These are phyloP conservation scores for Apodemia zela DNA, from an alignment of 2,888 invertebrate genomes.

Conservation along the genomic window DNA sequence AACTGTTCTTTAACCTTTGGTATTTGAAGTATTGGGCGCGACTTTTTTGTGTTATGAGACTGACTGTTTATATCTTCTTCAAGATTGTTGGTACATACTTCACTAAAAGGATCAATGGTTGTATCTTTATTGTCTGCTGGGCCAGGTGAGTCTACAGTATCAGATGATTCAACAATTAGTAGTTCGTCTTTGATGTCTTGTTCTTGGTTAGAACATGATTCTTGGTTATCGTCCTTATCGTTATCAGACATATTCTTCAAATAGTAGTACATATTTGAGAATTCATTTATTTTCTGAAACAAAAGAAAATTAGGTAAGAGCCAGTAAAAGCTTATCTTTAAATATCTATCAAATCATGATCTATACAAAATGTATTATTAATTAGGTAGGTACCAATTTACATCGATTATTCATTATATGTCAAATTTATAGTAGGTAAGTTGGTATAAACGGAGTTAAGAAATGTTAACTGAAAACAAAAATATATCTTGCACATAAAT, in stretches of 20 bases:
- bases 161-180: slow-evolving; percentile 64
- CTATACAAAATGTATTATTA: no score
- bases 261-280: slow-evolving; percentile 92
- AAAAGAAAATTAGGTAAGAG: slow-evolving; percentile 23
- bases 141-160: slow-evolving; percentile 58
- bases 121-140: slow-evolving; percentile 39
- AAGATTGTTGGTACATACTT: slow-evolving; percentile 67
- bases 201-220: slow-evolving; percentile 50
- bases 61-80: slow-evolving; percentile 52
- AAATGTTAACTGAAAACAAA: no score
- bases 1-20: slow-evolving; percentile 70
- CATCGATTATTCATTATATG: no score
- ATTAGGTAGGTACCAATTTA: no score
- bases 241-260: slow-evolving; percentile 87
- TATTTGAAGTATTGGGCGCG: slow-evolving; percentile 66
- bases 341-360: no score
- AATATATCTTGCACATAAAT: no score
- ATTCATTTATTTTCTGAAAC: slow-evolving; percentile 91
- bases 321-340: no score
- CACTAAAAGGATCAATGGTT: slow-evolving; percentile 66
- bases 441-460: no score
- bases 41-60: slow-evolving; percentile 50
- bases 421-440: no score
- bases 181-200: slow-evolving; percentile 56
- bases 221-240: slow-evolving; percentile 74